A percentile compares a stretch with the other conserved stretches of the same genome.
These are phyloP conservation scores for Drosophila virilis DNA, from an alignment of 1,140 invertebrate species.

Conservation along the genomic window DNA sequence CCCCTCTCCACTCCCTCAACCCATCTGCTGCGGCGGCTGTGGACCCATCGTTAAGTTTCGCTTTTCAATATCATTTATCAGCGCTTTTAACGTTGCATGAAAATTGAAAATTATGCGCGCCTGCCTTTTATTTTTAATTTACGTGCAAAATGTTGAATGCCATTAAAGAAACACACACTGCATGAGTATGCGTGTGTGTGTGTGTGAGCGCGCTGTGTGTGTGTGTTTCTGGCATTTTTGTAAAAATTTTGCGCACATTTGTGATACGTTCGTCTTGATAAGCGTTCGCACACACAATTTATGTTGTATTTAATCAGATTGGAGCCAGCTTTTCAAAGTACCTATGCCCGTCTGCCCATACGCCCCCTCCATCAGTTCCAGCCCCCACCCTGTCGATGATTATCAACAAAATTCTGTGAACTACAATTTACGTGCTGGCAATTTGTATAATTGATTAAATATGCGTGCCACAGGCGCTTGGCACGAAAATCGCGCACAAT, in stretches of 20 bases:
- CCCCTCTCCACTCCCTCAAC: background rate
- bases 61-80: conserved; percentile 57
- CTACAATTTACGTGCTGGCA: conserved; percentile 51
- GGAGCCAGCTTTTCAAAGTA: conserved; percentile 33
- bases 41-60: conserved; percentile 48
- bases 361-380: too few species aligned
- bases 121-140: conserved; percentile 58
- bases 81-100: conserved; percentile 42
- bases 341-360: background rate
- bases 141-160: conserved; percentile 45
- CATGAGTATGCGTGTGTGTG: conserved; percentile 15
- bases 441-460: conserved; percentile 80
- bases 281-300: conserved; percentile 53
- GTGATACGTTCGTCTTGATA: conserved; percentile 36
- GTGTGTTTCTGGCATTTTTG: conserved; percentile 35
- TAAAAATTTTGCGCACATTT: conserved; percentile 61
- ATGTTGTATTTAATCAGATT: conserved; percentile 77
- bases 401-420: conserved; percentile 24
- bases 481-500: conserved; percentile 56
- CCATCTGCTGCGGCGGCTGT: background rate
- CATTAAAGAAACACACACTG: conserved; percentile 21
- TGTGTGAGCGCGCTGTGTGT: conserved; percentile 13
- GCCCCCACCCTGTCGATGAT: conserved; percentile 9
- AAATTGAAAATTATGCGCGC: conserved; percentile 62
- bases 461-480: conserved; percentile 50